These are phyloP conservation scores for Cyclargus thomasi DNA, from an alignment of 1,140 invertebrate genomes.

Conservation along the genomic window DNA sequence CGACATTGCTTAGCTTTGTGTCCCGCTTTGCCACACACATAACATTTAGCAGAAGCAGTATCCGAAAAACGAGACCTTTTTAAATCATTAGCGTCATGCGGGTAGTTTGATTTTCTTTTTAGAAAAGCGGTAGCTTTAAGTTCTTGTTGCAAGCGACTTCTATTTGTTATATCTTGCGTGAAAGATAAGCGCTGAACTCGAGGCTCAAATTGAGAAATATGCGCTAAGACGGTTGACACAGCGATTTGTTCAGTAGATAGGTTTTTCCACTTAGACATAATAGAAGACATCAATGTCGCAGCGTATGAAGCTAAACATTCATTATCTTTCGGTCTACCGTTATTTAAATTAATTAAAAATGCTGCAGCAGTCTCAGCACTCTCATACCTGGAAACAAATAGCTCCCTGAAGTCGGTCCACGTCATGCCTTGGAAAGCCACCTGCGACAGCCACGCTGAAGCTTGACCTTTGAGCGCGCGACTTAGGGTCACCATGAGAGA, in stretches of 20 bases:
- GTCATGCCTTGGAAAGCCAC: too few relatives aligned
- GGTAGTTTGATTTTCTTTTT: neutral
- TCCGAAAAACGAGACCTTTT: neutral
- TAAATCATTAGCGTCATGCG: neutral
- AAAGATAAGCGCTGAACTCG: conserved; percentile 23
- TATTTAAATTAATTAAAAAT: conserved; percentile 20
- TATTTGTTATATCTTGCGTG: neutral
- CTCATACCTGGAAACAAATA: conserved; percentile 17
- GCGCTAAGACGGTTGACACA: conserved; percentile 21
- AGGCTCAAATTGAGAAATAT: conserved; percentile 20
- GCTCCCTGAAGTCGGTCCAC: too few relatives aligned
- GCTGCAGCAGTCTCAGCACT: conserved; percentile 21
- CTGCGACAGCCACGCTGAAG: conserved; percentile 27
- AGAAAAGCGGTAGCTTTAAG: conserved; percentile 22
- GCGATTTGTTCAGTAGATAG: conserved; percentile 22
- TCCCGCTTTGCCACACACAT: neutral
- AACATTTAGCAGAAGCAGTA: too few relatives aligned
- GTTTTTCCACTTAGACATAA: conserved; percentile 25
- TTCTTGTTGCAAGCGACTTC: conserved; percentile 22
- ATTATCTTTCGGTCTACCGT: conserved; percentile 21
- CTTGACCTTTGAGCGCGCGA: conserved; percentile 26
- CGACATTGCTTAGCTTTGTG: neutral
- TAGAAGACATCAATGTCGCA: conserved; percentile 23
- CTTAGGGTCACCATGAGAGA: conserved; percentile 26
- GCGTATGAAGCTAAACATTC: conserved; percentile 23